Evolutionary conservation across 2,113 vertebrate species (phyloP).

Genomic region (Crotalus helleri): DNA sequence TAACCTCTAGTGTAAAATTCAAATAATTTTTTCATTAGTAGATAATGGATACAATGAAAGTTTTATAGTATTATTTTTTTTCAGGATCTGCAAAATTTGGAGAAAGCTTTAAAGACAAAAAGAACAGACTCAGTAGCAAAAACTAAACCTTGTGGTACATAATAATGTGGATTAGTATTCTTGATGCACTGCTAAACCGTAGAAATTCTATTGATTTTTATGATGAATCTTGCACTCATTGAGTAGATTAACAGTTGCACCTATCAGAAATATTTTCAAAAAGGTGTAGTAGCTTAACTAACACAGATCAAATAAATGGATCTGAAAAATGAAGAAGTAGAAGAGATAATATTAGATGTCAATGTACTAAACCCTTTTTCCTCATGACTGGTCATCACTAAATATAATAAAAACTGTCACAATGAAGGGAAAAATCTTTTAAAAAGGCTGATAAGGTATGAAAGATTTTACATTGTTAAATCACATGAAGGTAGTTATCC

Average conservation of each 20-base stretch:
- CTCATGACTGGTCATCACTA: slow-evolving; percentile 54
- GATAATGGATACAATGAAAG: neutral
- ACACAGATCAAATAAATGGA: slow-evolving; percentile 45
- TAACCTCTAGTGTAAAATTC: neutral
- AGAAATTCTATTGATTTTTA: slow-evolving; percentile 30
- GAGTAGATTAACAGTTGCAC: slow-evolving; percentile 49
- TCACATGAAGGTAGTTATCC: slow-evolving; percentile 34
- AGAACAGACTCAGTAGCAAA: neutral
- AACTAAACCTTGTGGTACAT: neutral
- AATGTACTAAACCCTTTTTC: slow-evolving; percentile 59
- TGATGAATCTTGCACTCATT: slow-evolving; percentile 49
- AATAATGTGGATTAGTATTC: slow-evolving; percentile 33
- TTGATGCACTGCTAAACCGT: slow-evolving; percentile 31
- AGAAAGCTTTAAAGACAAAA: neutral
- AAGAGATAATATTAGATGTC: slow-evolving; percentile 64
- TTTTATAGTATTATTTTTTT: neutral
- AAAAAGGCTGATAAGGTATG: slow-evolving; percentile 49
- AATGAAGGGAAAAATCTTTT: slow-evolving; percentile 59
- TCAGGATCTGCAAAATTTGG: neutral
- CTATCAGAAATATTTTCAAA: slow-evolving; percentile 50
- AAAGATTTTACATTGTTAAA: slow-evolving; percentile 38
- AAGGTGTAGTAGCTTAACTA: slow-evolving; percentile 53
- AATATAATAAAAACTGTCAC: slow-evolving; percentile 63
- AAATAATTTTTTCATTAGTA: neutral
- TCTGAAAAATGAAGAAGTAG: slow-evolving; percentile 53